A percentile compares a stretch with the other conserved stretches of the same genome.
Conservation (phyloP, 2,888 invertebrate species). For the Orchesella flavescens region DNA sequence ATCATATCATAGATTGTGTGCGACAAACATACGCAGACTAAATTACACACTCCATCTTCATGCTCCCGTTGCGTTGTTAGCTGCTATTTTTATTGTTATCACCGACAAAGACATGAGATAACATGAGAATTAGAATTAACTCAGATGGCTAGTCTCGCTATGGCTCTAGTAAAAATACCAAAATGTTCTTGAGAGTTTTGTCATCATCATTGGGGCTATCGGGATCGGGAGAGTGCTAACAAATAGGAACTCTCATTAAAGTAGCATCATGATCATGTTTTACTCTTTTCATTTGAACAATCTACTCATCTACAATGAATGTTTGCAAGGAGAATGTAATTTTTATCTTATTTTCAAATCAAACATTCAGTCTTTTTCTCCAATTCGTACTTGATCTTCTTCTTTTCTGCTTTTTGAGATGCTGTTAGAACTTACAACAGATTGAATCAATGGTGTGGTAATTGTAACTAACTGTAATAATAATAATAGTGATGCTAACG, state of each 20-base stretch:
- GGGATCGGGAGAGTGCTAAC: no score
- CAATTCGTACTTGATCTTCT: not conserved
- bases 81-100: conserved; percentile 12
- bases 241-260: no score
- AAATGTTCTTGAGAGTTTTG: no score
- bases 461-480: conserved; percentile 23
- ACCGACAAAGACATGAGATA: not conserved
- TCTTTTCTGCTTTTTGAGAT: not conserved
- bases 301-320: not conserved
- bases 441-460: conserved; percentile 30
- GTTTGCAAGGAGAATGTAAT: not conserved
- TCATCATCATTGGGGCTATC: no score
- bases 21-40: no score
- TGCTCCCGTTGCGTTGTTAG: not conserved
- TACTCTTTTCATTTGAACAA: not conserved
- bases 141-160: no score
- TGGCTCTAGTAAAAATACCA: no score
- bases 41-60: no score
- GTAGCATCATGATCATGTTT: not conserved
- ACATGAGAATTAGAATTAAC: not conserved
- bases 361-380: not conserved
- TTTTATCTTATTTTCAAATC: conserved; percentile 7
- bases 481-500: conserved; percentile 16
- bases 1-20: no score
- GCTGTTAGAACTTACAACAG: not conserved